phyloP scores from a whole-genome alignment of 2,888 invertebrate species.

The Tryphoninae sp. region DNA sequence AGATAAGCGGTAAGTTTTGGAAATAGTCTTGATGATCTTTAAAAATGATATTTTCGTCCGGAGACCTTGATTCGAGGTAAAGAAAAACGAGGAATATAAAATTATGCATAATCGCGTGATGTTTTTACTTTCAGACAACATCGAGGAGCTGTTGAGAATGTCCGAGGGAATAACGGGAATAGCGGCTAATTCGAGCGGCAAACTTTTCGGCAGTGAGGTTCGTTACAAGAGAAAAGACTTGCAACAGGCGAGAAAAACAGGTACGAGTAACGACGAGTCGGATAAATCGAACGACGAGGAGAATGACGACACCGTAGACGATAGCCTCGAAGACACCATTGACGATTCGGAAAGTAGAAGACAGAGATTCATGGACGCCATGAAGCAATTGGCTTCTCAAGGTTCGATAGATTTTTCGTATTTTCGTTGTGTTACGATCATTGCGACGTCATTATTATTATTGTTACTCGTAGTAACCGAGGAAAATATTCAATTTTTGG shows the following conservation, averaged over 20 bases:
- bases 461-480: slow-evolving; percentile 8
- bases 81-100: not conserved
- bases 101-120: not conserved
- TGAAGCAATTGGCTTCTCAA: slow-evolving; percentile 27
- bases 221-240: slow-evolving; percentile 10
- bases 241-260: not conserved
- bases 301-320: not conserved
- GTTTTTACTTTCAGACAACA: slow-evolving; percentile 13
- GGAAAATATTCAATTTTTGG: slow-evolving; percentile 27
- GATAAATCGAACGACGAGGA: slow-evolving; percentile 1
- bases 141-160: slow-evolving; percentile 15
- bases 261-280: not conserved
- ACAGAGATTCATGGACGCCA: slow-evolving; percentile 22
- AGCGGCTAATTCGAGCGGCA: slow-evolving; percentile 4
- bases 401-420: not conserved
- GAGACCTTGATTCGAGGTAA: too few species aligned
- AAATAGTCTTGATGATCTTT: too few species aligned
- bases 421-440: not conserved
- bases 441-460: not conserved
- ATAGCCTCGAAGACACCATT: not conserved
- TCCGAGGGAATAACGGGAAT: slow-evolving; percentile 8
- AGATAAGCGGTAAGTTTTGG: slow-evolving; percentile 47
- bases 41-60: too few species aligned
- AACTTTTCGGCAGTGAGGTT: slow-evolving; percentile 17
- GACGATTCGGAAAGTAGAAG: slow-evolving; percentile 5